Evolutionary conservation across 2,888 invertebrate genomes (phyloP), one percentile per base, ranked within the genome.

Genomic region (Latrodectus elegans): DNA sequence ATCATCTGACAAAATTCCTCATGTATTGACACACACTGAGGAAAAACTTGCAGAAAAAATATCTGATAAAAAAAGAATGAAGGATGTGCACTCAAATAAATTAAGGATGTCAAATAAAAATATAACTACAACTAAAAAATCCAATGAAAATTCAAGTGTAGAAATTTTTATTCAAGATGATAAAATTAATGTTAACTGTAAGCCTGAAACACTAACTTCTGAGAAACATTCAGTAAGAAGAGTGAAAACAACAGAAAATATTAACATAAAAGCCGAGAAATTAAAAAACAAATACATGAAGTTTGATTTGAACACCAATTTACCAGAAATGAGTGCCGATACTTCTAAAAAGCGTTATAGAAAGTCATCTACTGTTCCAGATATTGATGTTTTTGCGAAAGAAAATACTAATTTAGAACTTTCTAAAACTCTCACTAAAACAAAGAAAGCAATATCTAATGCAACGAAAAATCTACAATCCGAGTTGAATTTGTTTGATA

Each of bases 311-410:
- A 52, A 22, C 12, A 60, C 8, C 12, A 51, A 38, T 2, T 51
- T 51, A 26, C 60, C 51, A 8, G 55, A 70, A 26, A 3, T 51
- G 38, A 17, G 6, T 38, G 17, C 22, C 10, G 70, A 70, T 22
- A 78, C 6, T 22, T 10, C 49, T 14, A 68, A 22, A 68, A 82
- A 68, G 26, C 70, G 38, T 52, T 85, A 85, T 52, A 85, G 79
- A 65, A 85, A 70, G 64, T 85, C 85, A 22, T 11, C 64, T 60
- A 85, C 85, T 12, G 22, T 52, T 15, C 79, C 85, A 9, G 15
- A 85, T 75, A 52, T 85, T 9, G 52, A 75, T 70, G 17, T 55
- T 55, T 10, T 68, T 11, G 49, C 64, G 52, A 65, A 55, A 68
- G 65, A 77, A 8, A 15, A 15, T 70, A 1, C 51, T 52, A 17